Conservation (phyloP, 1,140 invertebrate genomes). For the Geopemphigus sp. region DNA sequence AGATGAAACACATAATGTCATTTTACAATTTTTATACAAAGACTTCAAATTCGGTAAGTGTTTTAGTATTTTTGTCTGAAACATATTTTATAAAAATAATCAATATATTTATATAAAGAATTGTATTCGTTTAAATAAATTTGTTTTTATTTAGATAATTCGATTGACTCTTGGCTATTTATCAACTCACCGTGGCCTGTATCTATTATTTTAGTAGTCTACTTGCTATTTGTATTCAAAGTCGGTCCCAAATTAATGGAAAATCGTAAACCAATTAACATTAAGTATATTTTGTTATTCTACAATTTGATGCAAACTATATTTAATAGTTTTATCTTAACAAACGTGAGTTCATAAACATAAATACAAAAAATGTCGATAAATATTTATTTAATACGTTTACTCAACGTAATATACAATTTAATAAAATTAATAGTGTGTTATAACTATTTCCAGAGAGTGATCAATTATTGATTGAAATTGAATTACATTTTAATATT, state of each 20-base stretch:
- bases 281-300: conserved; percentile 58
- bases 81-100: not conserved
- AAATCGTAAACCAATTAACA: conserved; percentile 58
- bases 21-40: not conserved
- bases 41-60: conserved; percentile 32
- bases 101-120: not conserved
- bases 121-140: not conserved
- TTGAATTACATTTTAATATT: too few relatives aligned
- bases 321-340: conserved; percentile 45
- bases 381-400: too few relatives aligned
- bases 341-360: conserved; percentile 10
- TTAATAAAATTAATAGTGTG: too few relatives aligned
- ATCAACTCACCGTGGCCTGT: conserved; percentile 63
- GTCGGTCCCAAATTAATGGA: conserved; percentile 71
- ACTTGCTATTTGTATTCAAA: conserved; percentile 67
- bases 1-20: not conserved
- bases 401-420: too few relatives aligned
- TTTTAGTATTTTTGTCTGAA: not conserved
- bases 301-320: conserved; percentile 62
- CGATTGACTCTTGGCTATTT: conserved; percentile 63
- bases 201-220: conserved; percentile 62
- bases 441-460: too few relatives aligned
- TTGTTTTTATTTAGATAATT: conserved; percentile 60
- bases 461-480: too few relatives aligned
- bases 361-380: too few relatives aligned